phyloP scores from a whole-genome alignment of 2,797 vertebrate genomes.

The Kryptopterus vitreolus region DNA sequence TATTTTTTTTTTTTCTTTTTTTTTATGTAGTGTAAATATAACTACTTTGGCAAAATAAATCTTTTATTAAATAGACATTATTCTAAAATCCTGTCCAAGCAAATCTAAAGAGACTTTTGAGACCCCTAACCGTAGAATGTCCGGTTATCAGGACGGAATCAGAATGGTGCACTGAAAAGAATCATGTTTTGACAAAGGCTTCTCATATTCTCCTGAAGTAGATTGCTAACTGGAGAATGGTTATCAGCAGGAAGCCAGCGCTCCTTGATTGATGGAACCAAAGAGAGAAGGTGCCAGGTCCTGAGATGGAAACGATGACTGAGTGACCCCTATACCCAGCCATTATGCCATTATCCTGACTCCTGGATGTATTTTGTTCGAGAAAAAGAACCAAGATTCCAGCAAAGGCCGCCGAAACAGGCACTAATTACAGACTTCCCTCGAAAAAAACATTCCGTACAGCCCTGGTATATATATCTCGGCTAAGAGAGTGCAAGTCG shows the following conservation, averaged over 20 bases:
- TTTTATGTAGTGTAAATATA: background rate
- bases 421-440: slow-evolving; percentile 65
- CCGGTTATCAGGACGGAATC: slow-evolving; percentile 43
- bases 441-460: slow-evolving; percentile 49
- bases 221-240: slow-evolving; percentile 49
- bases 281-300: slow-evolving; percentile 44
- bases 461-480: too few species aligned
- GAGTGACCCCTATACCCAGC: slow-evolving; percentile 42
- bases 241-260: slow-evolving; percentile 47
- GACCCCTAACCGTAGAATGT: slow-evolving; percentile 38
- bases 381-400: slow-evolving; percentile 41
- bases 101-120: background rate
- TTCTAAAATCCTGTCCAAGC: background rate
- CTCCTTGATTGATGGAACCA: slow-evolving; percentile 48
- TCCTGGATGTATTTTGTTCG: slow-evolving; percentile 45
- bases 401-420: slow-evolving; percentile 48
- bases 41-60: background rate
- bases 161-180: slow-evolving; percentile 50
- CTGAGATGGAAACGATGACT: slow-evolving; percentile 49
- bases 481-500: slow-evolving; percentile 28
- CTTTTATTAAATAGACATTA: background rate
- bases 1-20: too few species aligned
- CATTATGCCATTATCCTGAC: slow-evolving; percentile 45
- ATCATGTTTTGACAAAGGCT: slow-evolving; percentile 57
- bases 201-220: slow-evolving; percentile 45